These are phyloP conservation scores for Melieria picta DNA, from an alignment of 2,888 invertebrate genomes.

Conservation along the genomic window DNA sequence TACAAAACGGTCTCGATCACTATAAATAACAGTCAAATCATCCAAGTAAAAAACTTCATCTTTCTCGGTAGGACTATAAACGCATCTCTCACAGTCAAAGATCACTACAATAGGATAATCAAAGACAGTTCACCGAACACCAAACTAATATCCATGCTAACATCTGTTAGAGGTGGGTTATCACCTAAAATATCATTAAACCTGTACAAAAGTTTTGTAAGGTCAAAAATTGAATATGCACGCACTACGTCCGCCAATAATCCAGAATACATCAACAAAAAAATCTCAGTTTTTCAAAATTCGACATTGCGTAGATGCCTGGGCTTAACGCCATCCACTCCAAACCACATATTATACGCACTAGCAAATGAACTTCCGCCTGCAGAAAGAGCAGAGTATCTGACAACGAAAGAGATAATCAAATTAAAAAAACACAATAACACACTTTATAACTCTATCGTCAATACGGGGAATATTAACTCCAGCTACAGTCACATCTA, in stretches of 20 bases:
- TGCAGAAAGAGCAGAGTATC: conserved; percentile 1
- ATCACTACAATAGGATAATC: not conserved
- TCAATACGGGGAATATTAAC: not conserved
- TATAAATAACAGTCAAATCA: too few relatives aligned
- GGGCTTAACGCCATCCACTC: not conserved
- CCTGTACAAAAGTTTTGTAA: not conserved
- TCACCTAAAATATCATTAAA: not conserved
- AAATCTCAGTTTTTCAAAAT: not conserved
- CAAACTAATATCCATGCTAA: not conserved
- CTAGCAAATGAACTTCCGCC: conserved; percentile 1
- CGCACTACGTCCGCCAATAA: not conserved
- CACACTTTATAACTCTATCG: not conserved
- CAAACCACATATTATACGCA: not conserved
- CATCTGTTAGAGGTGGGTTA: not conserved
- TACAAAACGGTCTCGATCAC: too few relatives aligned
- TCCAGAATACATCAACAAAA: not conserved
- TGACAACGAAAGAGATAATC: not conserved
- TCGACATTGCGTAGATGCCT: conserved; percentile 5
- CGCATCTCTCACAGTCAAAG: not conserved
- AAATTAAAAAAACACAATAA: not conserved
- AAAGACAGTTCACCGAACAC: not conserved
- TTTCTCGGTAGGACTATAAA: conserved; percentile 3
- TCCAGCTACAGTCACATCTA: not conserved
- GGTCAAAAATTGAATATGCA: conserved; percentile 1
- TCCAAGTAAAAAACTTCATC: not conserved